Conservation (phyloP, 2,113 vertebrate species). For the Nestor notabilis region DNA sequence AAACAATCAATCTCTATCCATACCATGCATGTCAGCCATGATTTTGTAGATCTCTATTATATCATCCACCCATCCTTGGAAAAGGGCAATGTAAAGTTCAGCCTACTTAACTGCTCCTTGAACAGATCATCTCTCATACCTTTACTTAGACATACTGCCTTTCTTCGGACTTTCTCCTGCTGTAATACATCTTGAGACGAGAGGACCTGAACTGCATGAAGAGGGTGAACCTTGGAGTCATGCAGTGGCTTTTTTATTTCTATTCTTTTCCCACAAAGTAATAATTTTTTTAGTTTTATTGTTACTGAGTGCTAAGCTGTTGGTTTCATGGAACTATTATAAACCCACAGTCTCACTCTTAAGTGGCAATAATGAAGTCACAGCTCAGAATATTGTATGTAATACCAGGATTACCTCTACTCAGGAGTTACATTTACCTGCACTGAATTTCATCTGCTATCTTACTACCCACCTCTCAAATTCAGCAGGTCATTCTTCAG, state of each 20-base stretch:
- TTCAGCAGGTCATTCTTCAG: neutral
- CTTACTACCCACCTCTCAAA: neutral
- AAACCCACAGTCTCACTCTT: neutral
- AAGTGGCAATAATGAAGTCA: neutral
- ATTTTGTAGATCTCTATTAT: neutral
- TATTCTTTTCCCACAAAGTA: neutral
- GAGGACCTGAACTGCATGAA: neutral
- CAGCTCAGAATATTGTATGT: neutral
- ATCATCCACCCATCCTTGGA: neutral
- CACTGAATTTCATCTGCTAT: neutral
- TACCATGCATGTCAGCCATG: neutral
- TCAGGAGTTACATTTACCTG: neutral
- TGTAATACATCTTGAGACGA: neutral
- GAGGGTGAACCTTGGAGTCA: neutral
- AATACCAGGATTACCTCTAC: neutral
- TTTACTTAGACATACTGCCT: neutral
- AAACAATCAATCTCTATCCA: neutral
- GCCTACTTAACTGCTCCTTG: neutral
- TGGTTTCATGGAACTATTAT: neutral
- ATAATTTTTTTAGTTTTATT: neutral
- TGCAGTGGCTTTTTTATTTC: neutral
- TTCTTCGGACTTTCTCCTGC: neutral
- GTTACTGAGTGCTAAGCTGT: neutral
- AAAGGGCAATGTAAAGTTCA: neutral
- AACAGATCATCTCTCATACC: neutral